These are phyloP conservation scores for Tympanoctomys barrerae DNA, from an alignment of 2,797 vertebrate species.

Conservation along the genomic window DNA sequence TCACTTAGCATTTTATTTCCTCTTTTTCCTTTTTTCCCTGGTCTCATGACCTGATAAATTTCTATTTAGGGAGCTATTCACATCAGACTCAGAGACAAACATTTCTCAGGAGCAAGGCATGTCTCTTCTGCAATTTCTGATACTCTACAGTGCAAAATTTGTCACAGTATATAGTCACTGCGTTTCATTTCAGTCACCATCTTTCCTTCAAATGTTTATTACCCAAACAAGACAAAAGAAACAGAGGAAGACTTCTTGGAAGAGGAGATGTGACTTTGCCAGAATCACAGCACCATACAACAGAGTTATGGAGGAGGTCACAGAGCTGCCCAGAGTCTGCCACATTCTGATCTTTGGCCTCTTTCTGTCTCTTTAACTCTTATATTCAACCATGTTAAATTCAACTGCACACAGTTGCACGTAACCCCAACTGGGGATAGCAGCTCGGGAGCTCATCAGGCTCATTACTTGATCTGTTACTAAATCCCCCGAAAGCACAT, in stretches of 20 bases:
- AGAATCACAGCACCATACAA: background rate
- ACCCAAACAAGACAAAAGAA: background rate
- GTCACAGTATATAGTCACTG: background rate
- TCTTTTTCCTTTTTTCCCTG: constrained; percentile 46
- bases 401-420: background rate
- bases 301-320: background rate
- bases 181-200: background rate
- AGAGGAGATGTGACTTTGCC: background rate
- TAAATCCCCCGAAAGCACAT: background rate
- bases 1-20: constrained; percentile 47
- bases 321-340: background rate
- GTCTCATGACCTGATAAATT: constrained; percentile 39
- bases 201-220: constrained; percentile 9
- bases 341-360: background rate
- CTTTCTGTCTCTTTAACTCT: background rate
- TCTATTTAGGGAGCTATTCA: background rate
- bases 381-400: background rate
- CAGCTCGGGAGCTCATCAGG: background rate
- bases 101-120: background rate
- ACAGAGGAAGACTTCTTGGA: background rate
- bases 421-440: background rate
- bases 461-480: background rate
- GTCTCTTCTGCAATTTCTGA: constrained; percentile 42
- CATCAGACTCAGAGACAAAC: background rate
- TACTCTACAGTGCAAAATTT: background rate